Evolutionary conservation across 1,140 invertebrate genomes (phyloP), one percentile per base, ranked within the genome.

Genomic region (Microplitis mediator): DNA sequence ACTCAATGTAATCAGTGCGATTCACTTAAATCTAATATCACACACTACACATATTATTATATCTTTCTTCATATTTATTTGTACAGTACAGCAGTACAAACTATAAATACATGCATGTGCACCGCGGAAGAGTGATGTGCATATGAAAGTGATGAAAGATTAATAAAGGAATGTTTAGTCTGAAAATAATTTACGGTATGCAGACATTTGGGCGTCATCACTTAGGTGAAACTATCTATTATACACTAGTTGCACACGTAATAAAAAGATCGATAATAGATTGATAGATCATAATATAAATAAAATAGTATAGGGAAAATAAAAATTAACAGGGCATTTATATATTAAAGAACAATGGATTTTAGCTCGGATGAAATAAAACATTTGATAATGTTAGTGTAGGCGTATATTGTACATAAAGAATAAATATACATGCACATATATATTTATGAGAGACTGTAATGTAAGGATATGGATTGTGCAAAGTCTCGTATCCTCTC

Each of bases 401-500:
- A 45, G 39, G 39, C 39, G 39, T 45, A 45, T 45, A 45, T 5
- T 45, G 39, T 45, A 45, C 39, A 45, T 45, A 45, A 45, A 66
- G 32, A 71, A 11, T 23, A 58, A 31, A 32, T 45, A 60, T 67
- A 61, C 54, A 65, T 60, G 71, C 68, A 31, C 16, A 31, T 39
- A 64, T 32, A 66, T 58, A 31, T 23, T 8, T 58, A 58, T 31
- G 5, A 58, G 56, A 58, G 56, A 31, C 56, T 58, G 61, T 63
- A 62, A 52, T 64, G 61, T 61, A 61, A 71, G 63, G 69, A 72
- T 73, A 62, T 65, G 71, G 72, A 76, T 76, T 69, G 74, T 64
- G 76, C 71, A 76, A 76, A 78, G 61, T 70, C 74, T 45, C 71
- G 56, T 23, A 58, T 58, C 56, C 56, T 58, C 56, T 58, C 73